These are phyloP conservation scores for Melipona beecheii DNA, from an alignment of 2,888 invertebrate species.

Conservation along the genomic window DNA sequence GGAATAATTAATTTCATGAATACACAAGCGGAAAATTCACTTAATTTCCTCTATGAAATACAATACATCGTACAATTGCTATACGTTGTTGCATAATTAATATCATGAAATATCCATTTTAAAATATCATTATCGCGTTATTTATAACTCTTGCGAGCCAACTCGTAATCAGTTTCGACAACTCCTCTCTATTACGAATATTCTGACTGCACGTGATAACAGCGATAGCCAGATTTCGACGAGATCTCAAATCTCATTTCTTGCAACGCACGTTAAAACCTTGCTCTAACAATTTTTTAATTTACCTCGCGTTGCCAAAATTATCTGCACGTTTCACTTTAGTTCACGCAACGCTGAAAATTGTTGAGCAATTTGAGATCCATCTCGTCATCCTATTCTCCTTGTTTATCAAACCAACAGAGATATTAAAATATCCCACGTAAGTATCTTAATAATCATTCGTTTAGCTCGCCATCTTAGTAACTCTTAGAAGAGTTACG, in stretches of 20 bases:
- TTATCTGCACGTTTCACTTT: too few relatives aligned
- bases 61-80: background rate
- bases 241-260: too few relatives aligned
- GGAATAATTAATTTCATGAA: background rate
- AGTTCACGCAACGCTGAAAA: too few relatives aligned
- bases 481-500: background rate
- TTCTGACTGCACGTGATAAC: background rate
- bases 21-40: background rate
- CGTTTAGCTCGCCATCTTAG: background rate
- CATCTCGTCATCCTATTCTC: too few relatives aligned
- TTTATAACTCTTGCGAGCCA: too few relatives aligned
- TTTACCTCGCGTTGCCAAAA: too few relatives aligned
- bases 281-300: too few relatives aligned
- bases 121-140: too few relatives aligned
- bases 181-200: constrained; percentile 1
- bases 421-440: background rate
- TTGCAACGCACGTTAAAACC: too few relatives aligned
- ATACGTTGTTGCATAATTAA: background rate
- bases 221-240: background rate
- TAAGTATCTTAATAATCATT: too few relatives aligned
- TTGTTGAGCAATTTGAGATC: too few relatives aligned
- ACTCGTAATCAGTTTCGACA: background rate
- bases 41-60: background rate
- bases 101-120: background rate
- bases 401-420: too few relatives aligned